These are phyloP conservation scores for Echinarachnius parma DNA, from an alignment of 53 echinoderm and acorn worm genomes.

Conservation along the genomic window DNA sequence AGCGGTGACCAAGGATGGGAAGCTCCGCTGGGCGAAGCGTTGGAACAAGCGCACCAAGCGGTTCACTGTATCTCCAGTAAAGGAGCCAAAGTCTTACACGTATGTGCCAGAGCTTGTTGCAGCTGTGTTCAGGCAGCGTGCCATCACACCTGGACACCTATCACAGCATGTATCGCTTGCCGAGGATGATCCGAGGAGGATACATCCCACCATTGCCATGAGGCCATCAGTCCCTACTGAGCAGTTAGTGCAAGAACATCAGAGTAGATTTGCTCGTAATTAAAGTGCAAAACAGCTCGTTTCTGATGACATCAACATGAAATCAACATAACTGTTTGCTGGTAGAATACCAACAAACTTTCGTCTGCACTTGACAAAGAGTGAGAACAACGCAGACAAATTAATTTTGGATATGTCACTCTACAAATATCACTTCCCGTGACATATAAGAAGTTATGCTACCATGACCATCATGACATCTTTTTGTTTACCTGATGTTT, in stretches of 20 bases:
- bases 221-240: neutral
- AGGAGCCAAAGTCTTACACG: conserved; percentile 34
- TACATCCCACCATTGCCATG: conserved; percentile 37
- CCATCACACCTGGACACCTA: conserved; percentile 9
- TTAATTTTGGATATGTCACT: too few species aligned
- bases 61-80: conserved; percentile 12
- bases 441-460: too few species aligned
- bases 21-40: neutral
- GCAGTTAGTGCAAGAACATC: neutral
- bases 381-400: too few species aligned
- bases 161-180: conserved; percentile 36
- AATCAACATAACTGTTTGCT: too few species aligned
- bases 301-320: too few species aligned
- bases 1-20: conserved; percentile 33
- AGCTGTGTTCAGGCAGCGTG: conserved; percentile 9
- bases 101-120: conserved; percentile 19
- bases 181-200: conserved; percentile 38
- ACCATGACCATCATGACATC: too few species aligned
- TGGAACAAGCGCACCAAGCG: conserved; percentile 35
- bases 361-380: too few species aligned
- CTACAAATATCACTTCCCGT: too few species aligned
- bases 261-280: neutral
- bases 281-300: too few species aligned
- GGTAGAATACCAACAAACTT: too few species aligned
- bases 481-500: too few species aligned